phyloP scores from a whole-genome alignment of 1,140 invertebrate genomes.

The Trichonephila clavipes region DNA sequence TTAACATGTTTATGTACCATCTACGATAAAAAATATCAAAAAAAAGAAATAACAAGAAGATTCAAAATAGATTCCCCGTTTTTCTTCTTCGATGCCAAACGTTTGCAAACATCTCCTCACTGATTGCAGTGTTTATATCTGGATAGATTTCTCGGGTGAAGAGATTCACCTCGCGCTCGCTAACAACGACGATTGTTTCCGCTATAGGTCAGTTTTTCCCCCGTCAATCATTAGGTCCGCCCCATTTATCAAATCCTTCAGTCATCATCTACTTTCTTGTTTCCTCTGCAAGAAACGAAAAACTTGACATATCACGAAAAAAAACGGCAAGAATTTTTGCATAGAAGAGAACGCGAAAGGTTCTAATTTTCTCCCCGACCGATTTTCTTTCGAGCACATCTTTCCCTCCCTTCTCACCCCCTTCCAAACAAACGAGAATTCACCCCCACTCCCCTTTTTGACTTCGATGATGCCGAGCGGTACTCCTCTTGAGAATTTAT shows the following conservation, averaged over 20 bases:
- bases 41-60: not conserved
- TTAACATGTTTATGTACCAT: not conserved
- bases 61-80: not conserved
- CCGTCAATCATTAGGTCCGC: constrained; percentile 69
- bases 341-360: constrained; percentile 42
- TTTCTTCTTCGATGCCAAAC: constrained; percentile 41
- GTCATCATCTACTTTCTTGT: not conserved
- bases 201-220: constrained; percentile 40
- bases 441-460: constrained; percentile 1
- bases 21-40: not conserved
- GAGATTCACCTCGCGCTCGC: not conserved
- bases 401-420: not conserved
- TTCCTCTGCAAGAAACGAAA: not conserved
- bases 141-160: constrained; percentile 39
- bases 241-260: constrained; percentile 72
- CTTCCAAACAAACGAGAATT: not conserved
- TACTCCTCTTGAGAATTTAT: constrained; percentile 65
- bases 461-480: constrained; percentile 16
- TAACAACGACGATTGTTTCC: constrained; percentile 55
- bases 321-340: constrained; percentile 31
- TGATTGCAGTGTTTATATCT: constrained; percentile 60
- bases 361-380: constrained; percentile 75
- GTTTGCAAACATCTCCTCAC: constrained; percentile 52
- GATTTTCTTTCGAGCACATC: constrained; percentile 35
- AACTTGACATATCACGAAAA: constrained; percentile 27